Base-by-base conservation (phyloP, 2,888 invertebrate species). In the Marronus borbonicus region DNA sequence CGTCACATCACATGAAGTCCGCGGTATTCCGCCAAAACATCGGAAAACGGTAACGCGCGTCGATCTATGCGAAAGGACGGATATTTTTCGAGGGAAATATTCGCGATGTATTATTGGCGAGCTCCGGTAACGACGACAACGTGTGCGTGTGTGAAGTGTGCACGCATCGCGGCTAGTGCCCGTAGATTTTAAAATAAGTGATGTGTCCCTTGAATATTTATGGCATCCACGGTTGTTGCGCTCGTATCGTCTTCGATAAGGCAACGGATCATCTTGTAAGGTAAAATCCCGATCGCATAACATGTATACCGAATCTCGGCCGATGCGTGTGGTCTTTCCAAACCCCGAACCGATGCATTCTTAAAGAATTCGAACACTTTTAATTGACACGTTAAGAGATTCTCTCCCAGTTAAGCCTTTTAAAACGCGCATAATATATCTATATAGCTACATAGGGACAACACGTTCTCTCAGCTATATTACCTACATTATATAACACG, bases 381-480 rank as follows among this genome's bases (percentile, higher is more conserved):
- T 87, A 87, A 87, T 87, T 87, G 87, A 87, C 86, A 87, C 85
- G 85, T 87, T 86, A 86, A 85, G 84, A 81, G 49, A 66, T 55
- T 81, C 83, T 75, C 81, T 55, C 17, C n/a, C 55, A 14, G 74
- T 69, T 83, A 82, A 83, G 82, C 83, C 84, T 83, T 84, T 77
- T 80, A 82, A 85, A 85, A 86, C 8, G 17, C 60, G 24, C 36
- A 31, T 31, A 49, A 20, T 68, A 28, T 65, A 36, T 36, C 31
- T 36, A 36, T 36, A 65, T 36, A 31, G 12, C 10, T 68, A 17
- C 12, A 50, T n/a, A 49, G 24, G 50, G 68, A 68, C 3, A 28
- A 66, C 64, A 64, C 66, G 44, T 20, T 31, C 36, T 55, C 65
- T 44, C 44, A 44, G 44, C 8, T 44, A 44, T 44, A 44, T 39